Conservation (phyloP, 2,888 invertebrate genomes). For the Epinotia bilunana region DNA sequence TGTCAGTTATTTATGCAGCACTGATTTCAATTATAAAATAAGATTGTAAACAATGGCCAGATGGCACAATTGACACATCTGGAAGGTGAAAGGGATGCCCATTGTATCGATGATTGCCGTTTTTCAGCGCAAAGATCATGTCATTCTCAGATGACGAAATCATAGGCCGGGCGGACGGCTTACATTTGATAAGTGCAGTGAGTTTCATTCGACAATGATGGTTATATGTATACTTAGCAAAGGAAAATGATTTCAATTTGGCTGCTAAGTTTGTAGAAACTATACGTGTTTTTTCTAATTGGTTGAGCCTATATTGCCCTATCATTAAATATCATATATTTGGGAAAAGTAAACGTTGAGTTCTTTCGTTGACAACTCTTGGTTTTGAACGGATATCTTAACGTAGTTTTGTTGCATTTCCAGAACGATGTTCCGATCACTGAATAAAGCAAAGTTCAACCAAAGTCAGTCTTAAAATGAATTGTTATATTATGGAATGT, state of each 20-base stretch:
- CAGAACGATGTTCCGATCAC: no score
- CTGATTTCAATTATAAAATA: conserved; percentile 41
- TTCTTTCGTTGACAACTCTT: no score
- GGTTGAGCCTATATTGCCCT: no score
- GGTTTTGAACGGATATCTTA: no score
- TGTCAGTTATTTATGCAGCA: conserved; percentile 31
- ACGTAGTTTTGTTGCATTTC: no score
- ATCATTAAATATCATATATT: no score
- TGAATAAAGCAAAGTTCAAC: no score
- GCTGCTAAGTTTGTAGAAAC: no score
- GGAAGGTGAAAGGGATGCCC: conserved; percentile 80
- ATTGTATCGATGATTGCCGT: conserved; percentile 69
- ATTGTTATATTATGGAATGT: no score
- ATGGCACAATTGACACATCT: conserved; percentile 73
- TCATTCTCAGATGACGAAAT: conserved; percentile 79
- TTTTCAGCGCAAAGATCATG: conserved; percentile 73
- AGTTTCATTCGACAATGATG: not conserved
- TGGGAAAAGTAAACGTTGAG: no score
- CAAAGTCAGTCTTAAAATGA: no score
- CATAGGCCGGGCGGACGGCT: conserved; percentile 17
- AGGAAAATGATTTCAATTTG: not conserved
- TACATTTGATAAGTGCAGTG: conserved; percentile 14
- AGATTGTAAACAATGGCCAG: conserved; percentile 47
- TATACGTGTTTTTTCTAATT: no score
- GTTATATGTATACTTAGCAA: not conserved